phyloP scores from a whole-genome alignment of 2,797 vertebrate genomes.

The Gymnopithys bicolor region DNA sequence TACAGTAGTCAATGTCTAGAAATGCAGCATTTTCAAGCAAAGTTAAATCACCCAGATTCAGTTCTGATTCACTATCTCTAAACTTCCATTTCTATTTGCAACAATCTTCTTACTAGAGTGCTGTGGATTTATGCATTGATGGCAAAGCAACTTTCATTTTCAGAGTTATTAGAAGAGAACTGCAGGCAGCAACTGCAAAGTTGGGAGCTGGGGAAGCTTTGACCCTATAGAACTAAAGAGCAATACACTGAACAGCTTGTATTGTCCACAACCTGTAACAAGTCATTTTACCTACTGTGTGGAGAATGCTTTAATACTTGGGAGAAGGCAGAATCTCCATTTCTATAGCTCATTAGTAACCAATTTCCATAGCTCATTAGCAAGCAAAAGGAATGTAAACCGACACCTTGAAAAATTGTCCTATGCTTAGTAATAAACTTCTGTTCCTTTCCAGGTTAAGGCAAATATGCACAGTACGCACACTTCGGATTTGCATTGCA shows the following conservation, averaged over 20 bases:
- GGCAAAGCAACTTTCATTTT: neutral
- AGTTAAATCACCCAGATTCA: neutral
- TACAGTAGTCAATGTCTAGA: neutral
- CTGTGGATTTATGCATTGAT: neutral
- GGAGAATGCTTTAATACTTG: neutral
- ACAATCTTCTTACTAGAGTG: neutral
- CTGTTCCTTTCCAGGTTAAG: neutral
- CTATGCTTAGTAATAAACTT: conserved; percentile 46
- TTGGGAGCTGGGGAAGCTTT: neutral
- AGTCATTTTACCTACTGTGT: neutral
- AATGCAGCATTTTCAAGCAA: neutral
- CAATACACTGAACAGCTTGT: neutral
- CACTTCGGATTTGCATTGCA: conserved; percentile 27
- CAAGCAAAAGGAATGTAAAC: conserved; percentile 54
- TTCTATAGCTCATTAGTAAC: conserved; percentile 61
- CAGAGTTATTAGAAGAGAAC: neutral
- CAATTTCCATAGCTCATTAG: conserved; percentile 64
- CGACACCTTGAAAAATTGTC: conserved; percentile 27
- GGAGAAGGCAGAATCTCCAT: conserved; percentile 29
- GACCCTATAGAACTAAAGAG: neutral
- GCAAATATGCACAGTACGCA: conserved; percentile 26
- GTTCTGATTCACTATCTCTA: neutral
- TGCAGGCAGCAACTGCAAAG: neutral
- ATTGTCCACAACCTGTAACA: neutral
- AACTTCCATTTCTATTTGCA: neutral